Evolutionary conservation across 2,113 vertebrate genomes (phyloP).

Genomic region (Tyrannus savana): DNA sequence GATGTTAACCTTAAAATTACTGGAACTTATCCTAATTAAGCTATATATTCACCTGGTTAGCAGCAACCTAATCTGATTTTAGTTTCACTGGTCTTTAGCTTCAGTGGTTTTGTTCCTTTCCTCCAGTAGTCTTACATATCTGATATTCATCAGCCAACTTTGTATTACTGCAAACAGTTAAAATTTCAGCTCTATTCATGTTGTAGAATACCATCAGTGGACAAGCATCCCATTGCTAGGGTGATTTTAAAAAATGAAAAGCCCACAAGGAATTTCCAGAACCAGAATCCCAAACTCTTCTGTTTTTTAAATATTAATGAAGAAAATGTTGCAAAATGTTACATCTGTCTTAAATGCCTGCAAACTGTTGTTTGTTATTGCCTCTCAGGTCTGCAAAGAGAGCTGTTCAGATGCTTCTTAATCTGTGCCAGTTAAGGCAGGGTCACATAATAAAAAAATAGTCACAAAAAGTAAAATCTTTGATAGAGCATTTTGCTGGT

Average conservation of each 20-base stretch:
- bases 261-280: not conserved
- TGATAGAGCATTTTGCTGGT: not conserved
- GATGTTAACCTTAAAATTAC: constrained; percentile 26
- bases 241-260: not conserved
- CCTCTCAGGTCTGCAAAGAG: not conserved
- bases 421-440: not conserved
- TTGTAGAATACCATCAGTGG: not conserved
- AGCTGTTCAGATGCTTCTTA: not conserved
- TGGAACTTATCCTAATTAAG: constrained; percentile 27
- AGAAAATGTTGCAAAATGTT: not conserved
- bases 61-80: constrained; percentile 45
- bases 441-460: not conserved
- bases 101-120: constrained; percentile 16
- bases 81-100: not conserved
- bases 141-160: constrained; percentile 8
- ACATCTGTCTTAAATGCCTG: not conserved
- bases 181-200: not conserved
- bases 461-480: not conserved
- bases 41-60: constrained; percentile 19
- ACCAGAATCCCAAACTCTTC: not conserved
- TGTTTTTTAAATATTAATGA: not conserved
- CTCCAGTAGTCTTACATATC: not conserved
- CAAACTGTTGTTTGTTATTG: not conserved
- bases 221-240: not conserved
- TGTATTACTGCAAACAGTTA: not conserved